Conservation (phyloP, 1,140 invertebrate genomes). For the Yoshiicerus persimilis region DNA sequence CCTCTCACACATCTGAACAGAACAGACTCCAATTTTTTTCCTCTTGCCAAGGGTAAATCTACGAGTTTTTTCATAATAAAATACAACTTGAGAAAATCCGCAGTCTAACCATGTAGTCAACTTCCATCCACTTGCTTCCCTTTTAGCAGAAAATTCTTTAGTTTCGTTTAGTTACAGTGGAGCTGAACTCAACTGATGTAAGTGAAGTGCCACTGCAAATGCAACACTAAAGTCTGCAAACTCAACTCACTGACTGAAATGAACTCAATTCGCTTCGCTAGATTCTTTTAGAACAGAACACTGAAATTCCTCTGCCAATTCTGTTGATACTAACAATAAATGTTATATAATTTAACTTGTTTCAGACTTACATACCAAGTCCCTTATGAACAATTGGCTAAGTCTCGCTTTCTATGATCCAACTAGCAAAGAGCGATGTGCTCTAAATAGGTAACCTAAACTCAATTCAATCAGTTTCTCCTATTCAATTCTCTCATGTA, state of each 20-base stretch:
- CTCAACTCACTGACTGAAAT: background rate
- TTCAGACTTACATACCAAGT: background rate
- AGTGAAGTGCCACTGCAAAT: background rate
- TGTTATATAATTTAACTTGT: background rate
- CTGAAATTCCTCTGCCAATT: background rate
- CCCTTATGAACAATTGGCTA: background rate
- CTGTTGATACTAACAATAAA: background rate
- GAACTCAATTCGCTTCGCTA: background rate
- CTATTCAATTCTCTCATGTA: background rate
- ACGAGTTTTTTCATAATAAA: constrained; percentile 22
- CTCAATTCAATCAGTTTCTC: background rate
- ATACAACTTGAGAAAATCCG: constrained; percentile 15
- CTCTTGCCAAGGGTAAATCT: constrained; percentile 18
- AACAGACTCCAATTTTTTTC: constrained; percentile 11
- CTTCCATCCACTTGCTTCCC: constrained; percentile 6
- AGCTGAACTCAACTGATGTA: background rate
- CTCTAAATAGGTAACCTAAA: background rate
- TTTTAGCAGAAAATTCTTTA: constrained; percentile 5
- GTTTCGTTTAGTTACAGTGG: background rate
- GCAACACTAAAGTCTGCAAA: background rate
- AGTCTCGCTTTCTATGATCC: background rate
- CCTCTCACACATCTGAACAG: background rate
- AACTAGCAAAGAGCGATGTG: background rate
- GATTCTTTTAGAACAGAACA: background rate
- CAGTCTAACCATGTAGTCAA: background rate